Evolutionary conservation across 2,797 vertebrate species (phyloP).

Genomic region (Esox lucius): DNA sequence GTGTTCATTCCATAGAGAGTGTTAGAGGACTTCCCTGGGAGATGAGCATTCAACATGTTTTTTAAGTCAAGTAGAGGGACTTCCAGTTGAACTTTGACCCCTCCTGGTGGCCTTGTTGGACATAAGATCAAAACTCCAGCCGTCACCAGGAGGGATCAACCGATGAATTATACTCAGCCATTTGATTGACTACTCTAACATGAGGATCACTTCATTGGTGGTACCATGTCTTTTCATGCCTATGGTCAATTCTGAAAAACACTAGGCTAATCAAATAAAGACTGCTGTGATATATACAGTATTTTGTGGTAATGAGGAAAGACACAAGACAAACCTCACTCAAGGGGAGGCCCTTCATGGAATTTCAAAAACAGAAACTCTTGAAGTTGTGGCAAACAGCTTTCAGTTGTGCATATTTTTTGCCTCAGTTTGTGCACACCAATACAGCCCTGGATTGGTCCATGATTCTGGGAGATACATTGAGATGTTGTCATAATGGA

Average conservation of each 20-base stretch:
- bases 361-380: not conserved
- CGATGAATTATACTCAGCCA: too few species aligned
- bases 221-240: too few species aligned
- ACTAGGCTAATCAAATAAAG: slow-evolving; percentile 18
- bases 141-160: too few species aligned
- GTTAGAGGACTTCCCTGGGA: too few species aligned
- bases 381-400: not conserved
- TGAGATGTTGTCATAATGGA: not conserved
- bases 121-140: too few species aligned
- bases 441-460: not conserved
- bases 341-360: not conserved
- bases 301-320: not conserved
- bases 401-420: not conserved
- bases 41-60: too few species aligned
- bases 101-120: too few species aligned
- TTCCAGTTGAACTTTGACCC: too few species aligned
- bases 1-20: slow-evolving; percentile 6
- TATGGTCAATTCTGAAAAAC: slow-evolving; percentile 22
- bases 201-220: too few species aligned
- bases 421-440: not conserved
- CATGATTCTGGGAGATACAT: not conserved
- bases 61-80: too few species aligned
- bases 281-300: not conserved
- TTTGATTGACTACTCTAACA: too few species aligned
- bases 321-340: not conserved